Conservation (phyloP, 2,888 invertebrate genomes). For the Halictus quadricinctus region DNA sequence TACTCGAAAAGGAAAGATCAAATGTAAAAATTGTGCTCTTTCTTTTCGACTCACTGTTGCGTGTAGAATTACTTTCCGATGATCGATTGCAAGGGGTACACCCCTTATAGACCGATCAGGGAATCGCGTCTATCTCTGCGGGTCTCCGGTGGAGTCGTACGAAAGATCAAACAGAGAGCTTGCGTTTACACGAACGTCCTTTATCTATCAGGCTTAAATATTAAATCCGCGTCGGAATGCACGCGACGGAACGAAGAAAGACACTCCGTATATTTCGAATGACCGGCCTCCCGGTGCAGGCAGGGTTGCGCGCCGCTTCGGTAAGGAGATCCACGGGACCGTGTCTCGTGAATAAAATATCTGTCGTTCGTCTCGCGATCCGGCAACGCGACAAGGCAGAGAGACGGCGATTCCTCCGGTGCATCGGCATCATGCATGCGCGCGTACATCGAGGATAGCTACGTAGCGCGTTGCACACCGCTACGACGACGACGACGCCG, state of each 20-base stretch:
- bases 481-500: neutral
- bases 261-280: conserved; percentile 8
- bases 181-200: neutral
- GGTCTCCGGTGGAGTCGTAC: neutral
- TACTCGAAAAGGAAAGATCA: too few species aligned
- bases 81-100: neutral
- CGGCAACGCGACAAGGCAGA: neutral
- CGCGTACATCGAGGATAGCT: neutral
- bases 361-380: conserved; percentile 7
- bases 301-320: neutral
- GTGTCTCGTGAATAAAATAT: conserved; percentile 19
- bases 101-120: neutral
- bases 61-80: neutral
- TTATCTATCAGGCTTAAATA: neutral
- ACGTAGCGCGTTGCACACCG: neutral
- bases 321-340: neutral
- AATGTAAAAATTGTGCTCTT: neutral
- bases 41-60: neutral
- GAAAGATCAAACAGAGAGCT: neutral
- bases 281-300: neutral
- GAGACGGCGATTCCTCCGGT: neutral
- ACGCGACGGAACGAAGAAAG: neutral
- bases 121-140: neutral
- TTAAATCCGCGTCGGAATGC: neutral
- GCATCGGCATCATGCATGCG: neutral